Percentiles rank a stretch among this genome's conserved stretches.
Evolutionary conservation across 2,888 invertebrate species (phyloP).

Genomic region (Melitaea athalia): DNA sequence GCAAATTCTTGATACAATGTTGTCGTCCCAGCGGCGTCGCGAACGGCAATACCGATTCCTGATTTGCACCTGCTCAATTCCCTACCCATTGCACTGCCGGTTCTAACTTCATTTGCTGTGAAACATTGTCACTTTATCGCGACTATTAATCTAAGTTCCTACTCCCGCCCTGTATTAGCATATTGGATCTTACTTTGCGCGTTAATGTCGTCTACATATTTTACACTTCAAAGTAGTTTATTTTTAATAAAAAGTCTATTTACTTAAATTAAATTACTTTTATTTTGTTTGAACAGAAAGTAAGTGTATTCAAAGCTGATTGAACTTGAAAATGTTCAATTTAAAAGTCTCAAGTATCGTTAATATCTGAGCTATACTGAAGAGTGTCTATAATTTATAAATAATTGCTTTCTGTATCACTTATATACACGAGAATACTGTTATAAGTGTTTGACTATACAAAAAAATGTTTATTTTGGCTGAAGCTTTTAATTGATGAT

Average conservation of each 20-base stretch:
- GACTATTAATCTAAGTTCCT: constrained; percentile 26
- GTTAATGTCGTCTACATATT: background rate
- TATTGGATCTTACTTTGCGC: constrained; percentile 4
- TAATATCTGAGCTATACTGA: too few relatives aligned
- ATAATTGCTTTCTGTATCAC: too few relatives aligned
- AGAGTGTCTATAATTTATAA: too few relatives aligned
- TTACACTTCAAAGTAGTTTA: background rate
- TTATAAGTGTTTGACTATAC: too few relatives aligned
- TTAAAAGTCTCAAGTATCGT: too few relatives aligned
- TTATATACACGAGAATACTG: too few relatives aligned
- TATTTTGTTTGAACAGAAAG: background rate
- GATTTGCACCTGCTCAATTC: constrained; percentile 65
- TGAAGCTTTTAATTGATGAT: too few relatives aligned
- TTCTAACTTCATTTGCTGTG: constrained; percentile 60
- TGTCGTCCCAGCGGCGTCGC: constrained; percentile 57
- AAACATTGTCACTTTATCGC: constrained; percentile 46
- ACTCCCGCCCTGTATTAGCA: constrained; percentile 3
- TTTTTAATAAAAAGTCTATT: background rate
- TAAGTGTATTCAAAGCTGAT: too few relatives aligned
- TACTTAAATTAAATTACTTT: background rate
- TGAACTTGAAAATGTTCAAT: too few relatives aligned
- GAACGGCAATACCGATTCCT: constrained; percentile 59
- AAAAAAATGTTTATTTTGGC: too few relatives aligned
- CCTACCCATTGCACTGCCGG: constrained; percentile 56
- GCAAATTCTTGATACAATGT: constrained; percentile 61